Evolutionary conservation across 1,140 invertebrate species (phyloP).

Genomic region (Euwallacea similis): DNA sequence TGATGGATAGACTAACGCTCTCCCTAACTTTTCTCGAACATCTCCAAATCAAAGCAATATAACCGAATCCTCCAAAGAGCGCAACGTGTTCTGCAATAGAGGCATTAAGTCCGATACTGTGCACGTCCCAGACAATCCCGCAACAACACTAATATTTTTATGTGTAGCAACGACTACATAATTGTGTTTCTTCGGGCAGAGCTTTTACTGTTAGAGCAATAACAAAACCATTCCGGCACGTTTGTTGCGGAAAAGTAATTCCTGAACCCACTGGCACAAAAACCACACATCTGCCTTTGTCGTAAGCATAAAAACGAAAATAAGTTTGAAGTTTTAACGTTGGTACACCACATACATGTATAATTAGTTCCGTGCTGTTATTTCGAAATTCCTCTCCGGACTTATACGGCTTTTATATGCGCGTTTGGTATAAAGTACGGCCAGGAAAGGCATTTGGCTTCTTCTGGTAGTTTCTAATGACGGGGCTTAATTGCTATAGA

Average conservation of each 20-base stretch:
- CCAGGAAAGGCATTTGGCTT: neutral
- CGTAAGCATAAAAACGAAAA: constrained; percentile 29
- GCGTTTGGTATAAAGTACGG: neutral
- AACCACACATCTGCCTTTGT: constrained; percentile 35
- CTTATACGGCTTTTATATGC: neutral
- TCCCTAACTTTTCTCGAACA: no score
- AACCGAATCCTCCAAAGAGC: no score
- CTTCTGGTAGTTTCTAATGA: neutral
- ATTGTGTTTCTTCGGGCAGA: constrained; percentile 29
- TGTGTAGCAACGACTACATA: constrained; percentile 28
- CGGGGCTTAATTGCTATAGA: neutral
- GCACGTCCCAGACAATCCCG: neutral
- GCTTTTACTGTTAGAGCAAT: constrained; percentile 32
- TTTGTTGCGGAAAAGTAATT: constrained; percentile 31
- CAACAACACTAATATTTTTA: constrained; percentile 35
- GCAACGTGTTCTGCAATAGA: no score
- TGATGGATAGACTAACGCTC: no score
- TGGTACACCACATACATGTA: constrained; percentile 20
- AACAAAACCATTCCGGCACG: constrained; percentile 32
- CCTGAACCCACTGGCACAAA: constrained; percentile 31
- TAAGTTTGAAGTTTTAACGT: constrained; percentile 18
- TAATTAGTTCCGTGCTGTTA: constrained; percentile 16
- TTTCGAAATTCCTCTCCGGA: neutral
- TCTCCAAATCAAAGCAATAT: no score
- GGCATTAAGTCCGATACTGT: neutral